These are phyloP conservation scores for Pseudopleuronectes americanus DNA, from an alignment of 2,797 vertebrate genomes.

Conservation along the genomic window DNA sequence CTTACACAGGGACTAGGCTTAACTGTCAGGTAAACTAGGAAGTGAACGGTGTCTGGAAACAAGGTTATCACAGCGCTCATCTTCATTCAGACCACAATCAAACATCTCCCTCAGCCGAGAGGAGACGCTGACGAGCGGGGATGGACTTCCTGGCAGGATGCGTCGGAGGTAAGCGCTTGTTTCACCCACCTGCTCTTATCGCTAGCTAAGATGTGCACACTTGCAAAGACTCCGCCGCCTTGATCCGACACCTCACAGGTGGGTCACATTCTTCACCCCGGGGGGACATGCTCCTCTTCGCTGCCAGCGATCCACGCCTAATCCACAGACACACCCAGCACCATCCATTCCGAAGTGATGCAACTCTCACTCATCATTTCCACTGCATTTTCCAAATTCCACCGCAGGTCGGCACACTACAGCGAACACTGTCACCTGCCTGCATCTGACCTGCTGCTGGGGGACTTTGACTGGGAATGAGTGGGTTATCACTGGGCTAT, in stretches of 20 bases:
- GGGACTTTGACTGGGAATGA: not conserved
- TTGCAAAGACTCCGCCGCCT: not conserved
- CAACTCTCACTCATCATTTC: constrained; percentile 41
- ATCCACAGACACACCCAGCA: not conserved
- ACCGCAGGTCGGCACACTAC: constrained; percentile 16
- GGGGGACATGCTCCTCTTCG: not conserved
- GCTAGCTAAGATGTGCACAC: not conserved
- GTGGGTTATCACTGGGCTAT: not conserved
- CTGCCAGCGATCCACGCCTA: not conserved
- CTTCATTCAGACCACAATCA: not conserved
- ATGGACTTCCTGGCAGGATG: constrained; percentile 87
- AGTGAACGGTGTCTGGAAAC: not conserved
- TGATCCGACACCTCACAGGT: not conserved
- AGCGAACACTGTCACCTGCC: not conserved
- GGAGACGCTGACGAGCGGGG: constrained; percentile 32
- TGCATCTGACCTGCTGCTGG: not conserved
- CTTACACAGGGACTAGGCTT: constrained; percentile 16
- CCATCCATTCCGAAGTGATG: constrained; percentile 35
- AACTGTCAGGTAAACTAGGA: not conserved
- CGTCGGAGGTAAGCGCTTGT: constrained; percentile 79
- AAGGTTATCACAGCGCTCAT: not conserved
- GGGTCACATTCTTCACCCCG: not conserved
- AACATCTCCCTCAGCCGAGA: not conserved
- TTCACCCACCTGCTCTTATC: not conserved
- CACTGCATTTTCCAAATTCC: constrained; percentile 20